These are phyloP conservation scores for Macrobrachium nipponense DNA, from an alignment of 1,140 invertebrate genomes.

Conservation along the genomic window DNA sequence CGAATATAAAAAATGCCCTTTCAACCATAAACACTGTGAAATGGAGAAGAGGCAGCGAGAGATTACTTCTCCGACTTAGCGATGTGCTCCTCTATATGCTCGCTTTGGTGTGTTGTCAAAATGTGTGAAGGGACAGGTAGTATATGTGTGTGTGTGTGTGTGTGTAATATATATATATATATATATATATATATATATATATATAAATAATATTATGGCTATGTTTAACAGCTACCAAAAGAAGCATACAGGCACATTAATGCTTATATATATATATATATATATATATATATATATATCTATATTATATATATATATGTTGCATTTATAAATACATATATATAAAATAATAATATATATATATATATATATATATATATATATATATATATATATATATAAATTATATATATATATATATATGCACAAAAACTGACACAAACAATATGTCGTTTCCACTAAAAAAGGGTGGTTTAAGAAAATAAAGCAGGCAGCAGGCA, in stretches of 20 bases:
- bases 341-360: not conserved
- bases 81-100: not conserved
- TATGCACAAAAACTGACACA: too few species aligned
- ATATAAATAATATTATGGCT: too few species aligned
- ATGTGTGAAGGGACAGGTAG: not conserved
- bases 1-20: too few species aligned
- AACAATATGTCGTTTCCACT: too few species aligned
- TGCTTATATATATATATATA: not conserved
- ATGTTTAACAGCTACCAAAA: too few species aligned
- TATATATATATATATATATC: not conserved
- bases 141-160: not conserved
- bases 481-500: too few species aligned
- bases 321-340: not conserved
- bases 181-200: too few species aligned
- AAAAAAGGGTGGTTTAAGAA: too few species aligned
- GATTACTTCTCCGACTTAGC: not conserved
- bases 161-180: too few species aligned
- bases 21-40: not conserved
- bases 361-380: not conserved
- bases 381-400: too few species aligned
- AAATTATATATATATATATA: too few species aligned
- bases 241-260: too few species aligned
- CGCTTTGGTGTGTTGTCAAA: not conserved
- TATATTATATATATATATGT: slow-evolving; percentile 14
- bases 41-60: not conserved